Base-by-base conservation (phyloP, 2,113 vertebrate genomes). In the Pseudorectes ferrugineus region DNA sequence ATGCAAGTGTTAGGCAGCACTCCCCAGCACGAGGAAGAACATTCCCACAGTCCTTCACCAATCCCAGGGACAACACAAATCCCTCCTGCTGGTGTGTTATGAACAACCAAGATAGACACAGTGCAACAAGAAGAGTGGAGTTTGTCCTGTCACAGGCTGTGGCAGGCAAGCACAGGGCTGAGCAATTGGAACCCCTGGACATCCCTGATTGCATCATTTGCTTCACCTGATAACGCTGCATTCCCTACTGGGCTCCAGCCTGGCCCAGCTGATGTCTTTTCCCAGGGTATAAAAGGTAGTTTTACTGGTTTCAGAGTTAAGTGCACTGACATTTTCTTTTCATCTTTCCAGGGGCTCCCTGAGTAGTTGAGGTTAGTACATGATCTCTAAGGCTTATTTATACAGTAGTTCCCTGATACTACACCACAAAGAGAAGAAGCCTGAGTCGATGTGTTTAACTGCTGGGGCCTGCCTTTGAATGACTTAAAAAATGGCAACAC, bases 301-400 rank as follows among this genome's bases (percentile, higher is more conserved):
- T 65, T 57, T 28, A 42, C 12, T 14, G 26, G 13, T 1, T 5
- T 22, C 17, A 28, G 2, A 20, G 5, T 3, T 24, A 18, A n/a
- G 2, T 6, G 0, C 0, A 3, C 2, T 8, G 5, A 5, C 5
- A 5, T 65, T 36, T 49, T 42, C 11, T 48, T 48, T 8, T 18
- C 2, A 1, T 49, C 4, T 1, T 38, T 74, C 2, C 0, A 0
- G 5, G 21, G 31, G 16, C 7, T 42, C 21, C 2, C 5, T 8
- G 19, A 54, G 12, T 3, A 23, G 15, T 21, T 40, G 13, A 83
- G 21, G 12, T 45, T 16, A 49, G 15, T 51, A 5, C 3, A 2
- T 10, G 18, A 33, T 5, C 6, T 52, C 2, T 35, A 14, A 23
- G 24, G 2, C 0, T 81, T 73, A 4, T 38, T 58, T 76, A 5